phyloP scores from a whole-genome alignment of 2,113 vertebrate species.

The Oceanites oceanicus region DNA sequence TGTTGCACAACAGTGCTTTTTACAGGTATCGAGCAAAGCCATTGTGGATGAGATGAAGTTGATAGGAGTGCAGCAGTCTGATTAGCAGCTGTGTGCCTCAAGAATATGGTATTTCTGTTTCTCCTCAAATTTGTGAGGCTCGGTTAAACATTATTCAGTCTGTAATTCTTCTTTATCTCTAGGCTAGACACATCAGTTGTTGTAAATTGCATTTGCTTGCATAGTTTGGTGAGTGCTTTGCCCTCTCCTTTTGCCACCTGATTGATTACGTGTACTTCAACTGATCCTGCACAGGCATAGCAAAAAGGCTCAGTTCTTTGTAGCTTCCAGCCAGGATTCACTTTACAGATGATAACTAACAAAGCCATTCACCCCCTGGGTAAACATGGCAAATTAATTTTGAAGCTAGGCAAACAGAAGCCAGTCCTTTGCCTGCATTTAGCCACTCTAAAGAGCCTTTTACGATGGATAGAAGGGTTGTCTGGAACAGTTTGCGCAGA shows the following conservation, averaged over 20 bases:
- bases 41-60: background rate
- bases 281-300: background rate
- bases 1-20: background rate
- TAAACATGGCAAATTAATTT: background rate
- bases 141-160: background rate
- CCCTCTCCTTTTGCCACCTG: background rate
- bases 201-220: background rate
- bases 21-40: background rate
- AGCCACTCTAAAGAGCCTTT: background rate
- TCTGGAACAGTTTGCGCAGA: background rate
- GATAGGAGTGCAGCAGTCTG: background rate
- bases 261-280: background rate
- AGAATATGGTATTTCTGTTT: background rate
- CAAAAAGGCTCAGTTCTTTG: background rate
- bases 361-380: background rate
- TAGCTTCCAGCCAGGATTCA: background rate
- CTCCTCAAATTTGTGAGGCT: background rate
- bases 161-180: background rate
- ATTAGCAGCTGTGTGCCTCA: background rate
- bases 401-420: background rate
- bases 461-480: background rate
- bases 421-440: background rate
- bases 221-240: background rate
- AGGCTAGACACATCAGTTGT: background rate
- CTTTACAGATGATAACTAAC: background rate